Evolutionary conservation across 2,888 invertebrate genomes (phyloP), one percentile per base, ranked within the genome.

Genomic region (Cryptocheilus praepositus): DNA sequence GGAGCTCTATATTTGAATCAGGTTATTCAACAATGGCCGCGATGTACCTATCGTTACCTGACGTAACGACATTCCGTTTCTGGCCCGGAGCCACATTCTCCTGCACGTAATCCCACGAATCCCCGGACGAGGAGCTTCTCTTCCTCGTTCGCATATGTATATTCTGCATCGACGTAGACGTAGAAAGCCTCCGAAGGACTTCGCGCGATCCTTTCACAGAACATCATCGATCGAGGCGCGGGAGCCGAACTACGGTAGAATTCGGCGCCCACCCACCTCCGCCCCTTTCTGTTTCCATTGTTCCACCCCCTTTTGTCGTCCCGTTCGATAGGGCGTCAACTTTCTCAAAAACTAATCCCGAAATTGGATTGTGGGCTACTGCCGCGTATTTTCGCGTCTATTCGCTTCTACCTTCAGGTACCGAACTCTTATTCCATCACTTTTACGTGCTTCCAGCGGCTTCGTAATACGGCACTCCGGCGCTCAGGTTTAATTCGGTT

Each of bases 61-160:
- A 57, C 76, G 71, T 80, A 82, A 81, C 73, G 76, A 78, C 74
- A 81, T 81, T 80, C 71, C 72, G 68, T 72, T 61, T 60, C 73
- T 83, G 84, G 84, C 81, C 71, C 46, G 64, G 64, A 76, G 85
- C 84, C 84, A 84, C 77, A 74, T 85, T 83, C 83, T 78, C 73
- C 77, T 73, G 65, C 65, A 77, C 80, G 79, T 82, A 81, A 73
- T 76, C 80, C 76, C 28, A 73, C 70, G 72, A 77, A 76, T 80
- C 69, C 76, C 69, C 61, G 73, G 67, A 68, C 73, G 70, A 67
- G 58, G 36, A 36, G 36, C 69, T 51, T 59, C 69, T 59, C 58
- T 64, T 25, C 43, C 64, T 61, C 66, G 52, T n/a, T 62, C 70
- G 67, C 70, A 69, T 61, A 59, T 66, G 65, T 63, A 58, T 59